Conservation (phyloP, 1,140 invertebrate genomes). For the Drosophila sproati region DNA sequence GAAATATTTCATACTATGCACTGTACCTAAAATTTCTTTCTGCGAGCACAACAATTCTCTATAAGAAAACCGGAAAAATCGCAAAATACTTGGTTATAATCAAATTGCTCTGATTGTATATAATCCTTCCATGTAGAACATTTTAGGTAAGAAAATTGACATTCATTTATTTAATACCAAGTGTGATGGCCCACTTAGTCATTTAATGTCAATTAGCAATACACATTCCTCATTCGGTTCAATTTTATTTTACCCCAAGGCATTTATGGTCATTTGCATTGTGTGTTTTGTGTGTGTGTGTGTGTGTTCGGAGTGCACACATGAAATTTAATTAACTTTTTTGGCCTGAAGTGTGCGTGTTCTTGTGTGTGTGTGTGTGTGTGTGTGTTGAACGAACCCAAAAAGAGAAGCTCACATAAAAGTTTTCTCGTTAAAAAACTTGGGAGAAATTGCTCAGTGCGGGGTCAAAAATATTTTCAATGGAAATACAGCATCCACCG, state of each 20-base stretch:
- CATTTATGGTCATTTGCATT: slow-evolving; percentile 49
- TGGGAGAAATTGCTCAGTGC: slow-evolving; percentile 67
- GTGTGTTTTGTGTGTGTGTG: slow-evolving; percentile 9
- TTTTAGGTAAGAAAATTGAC: background rate
- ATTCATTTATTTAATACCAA: background rate
- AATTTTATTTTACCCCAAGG: slow-evolving; percentile 18
- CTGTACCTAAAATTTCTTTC: no score
- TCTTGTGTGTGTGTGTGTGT: slow-evolving; percentile 24
- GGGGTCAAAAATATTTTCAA: slow-evolving; percentile 54
- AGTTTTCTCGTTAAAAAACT: slow-evolving; percentile 84
- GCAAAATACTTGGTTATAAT: background rate
- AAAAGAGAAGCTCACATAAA: slow-evolving; percentile 49
- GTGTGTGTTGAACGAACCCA: slow-evolving; percentile 41
- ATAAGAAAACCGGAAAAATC: no score
- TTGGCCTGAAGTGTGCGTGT: slow-evolving; percentile 24
- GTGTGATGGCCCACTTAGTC: background rate
- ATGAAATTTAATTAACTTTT: slow-evolving; percentile 82
- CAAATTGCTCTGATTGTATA: background rate
- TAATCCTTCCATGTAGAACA: background rate
- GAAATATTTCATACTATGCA: no score
- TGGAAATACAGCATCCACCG: slow-evolving; percentile 54
- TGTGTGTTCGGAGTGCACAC: slow-evolving; percentile 55
- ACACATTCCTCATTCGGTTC: background rate
- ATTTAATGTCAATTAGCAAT: slow-evolving; percentile 19
- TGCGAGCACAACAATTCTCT: no score